phyloP scores from a whole-genome alignment of 2,797 vertebrate species.

The Arnoldichthys spilopterus region DNA sequence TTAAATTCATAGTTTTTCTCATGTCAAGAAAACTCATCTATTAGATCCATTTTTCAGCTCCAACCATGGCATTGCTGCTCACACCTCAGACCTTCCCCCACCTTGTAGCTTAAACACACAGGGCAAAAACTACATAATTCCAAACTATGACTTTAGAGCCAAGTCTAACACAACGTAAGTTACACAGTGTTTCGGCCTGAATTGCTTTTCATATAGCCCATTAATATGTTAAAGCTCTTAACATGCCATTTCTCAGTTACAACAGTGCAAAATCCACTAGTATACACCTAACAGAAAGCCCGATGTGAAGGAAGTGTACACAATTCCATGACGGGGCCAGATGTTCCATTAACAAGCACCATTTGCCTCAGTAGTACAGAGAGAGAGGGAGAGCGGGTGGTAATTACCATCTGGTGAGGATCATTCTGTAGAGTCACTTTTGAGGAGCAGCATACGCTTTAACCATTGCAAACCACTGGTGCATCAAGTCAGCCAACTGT shows the following conservation, averaged over 20 bases:
- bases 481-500: conserved; percentile 45
- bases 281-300: conserved; percentile 5
- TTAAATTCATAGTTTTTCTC: not conserved
- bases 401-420: conserved; percentile 77
- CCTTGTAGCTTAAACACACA: too few relatives aligned
- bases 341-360: conserved; percentile 72
- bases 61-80: too few relatives aligned
- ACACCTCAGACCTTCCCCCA: too few relatives aligned
- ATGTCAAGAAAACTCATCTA: not conserved
- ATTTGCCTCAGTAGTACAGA: conserved; percentile 67
- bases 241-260: not conserved
- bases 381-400: conserved; percentile 57
- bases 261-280: not conserved
- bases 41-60: too few relatives aligned
- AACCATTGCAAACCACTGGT: conserved; percentile 45
- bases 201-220: too few relatives aligned
- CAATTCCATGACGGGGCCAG: conserved; percentile 67
- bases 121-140: too few relatives aligned
- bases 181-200: too few relatives aligned
- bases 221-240: not conserved
- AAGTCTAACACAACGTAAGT: too few relatives aligned
- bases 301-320: conserved; percentile 44
- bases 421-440: conserved; percentile 58
- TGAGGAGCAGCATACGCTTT: conserved; percentile 58
- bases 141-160: too few relatives aligned